phyloP scores from a whole-genome alignment of 2,888 invertebrate genomes.

The Aleiodes testaceus region DNA sequence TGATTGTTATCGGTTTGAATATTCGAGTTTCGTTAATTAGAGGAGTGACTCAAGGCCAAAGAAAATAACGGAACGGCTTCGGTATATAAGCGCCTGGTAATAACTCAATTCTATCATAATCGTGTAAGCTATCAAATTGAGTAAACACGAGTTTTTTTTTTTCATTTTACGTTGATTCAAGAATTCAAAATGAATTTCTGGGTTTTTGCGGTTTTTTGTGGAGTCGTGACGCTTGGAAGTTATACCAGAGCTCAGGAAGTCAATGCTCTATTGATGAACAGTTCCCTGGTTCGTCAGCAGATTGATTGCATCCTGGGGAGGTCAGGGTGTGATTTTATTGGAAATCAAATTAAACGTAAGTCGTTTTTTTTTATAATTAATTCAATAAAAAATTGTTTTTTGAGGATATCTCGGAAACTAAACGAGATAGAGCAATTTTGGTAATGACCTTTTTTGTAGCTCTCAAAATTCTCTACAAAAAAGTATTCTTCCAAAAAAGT shows the following conservation, averaged over 20 bases:
- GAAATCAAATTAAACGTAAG: constrained; percentile 78
- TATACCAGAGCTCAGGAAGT: constrained; percentile 47
- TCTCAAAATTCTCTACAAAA: too few species aligned
- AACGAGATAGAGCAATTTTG: too few species aligned
- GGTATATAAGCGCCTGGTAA: not conserved
- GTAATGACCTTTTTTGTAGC: too few species aligned
- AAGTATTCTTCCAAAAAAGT: too few species aligned
- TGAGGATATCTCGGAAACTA: too few species aligned
- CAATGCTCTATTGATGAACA: constrained; percentile 47
- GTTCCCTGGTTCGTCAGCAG: constrained; percentile 65
- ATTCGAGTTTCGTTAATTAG: not conserved
- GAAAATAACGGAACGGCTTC: not conserved
- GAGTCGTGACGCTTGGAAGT: not conserved
- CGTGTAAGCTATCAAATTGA: too few species aligned
- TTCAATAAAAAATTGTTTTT: too few species aligned
- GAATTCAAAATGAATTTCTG: constrained; percentile 42
- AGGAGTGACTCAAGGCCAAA: not conserved
- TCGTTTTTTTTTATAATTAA: constrained; percentile 2
- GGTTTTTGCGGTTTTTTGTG: not conserved
- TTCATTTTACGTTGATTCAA: not conserved
- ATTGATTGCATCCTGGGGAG: constrained; percentile 77
- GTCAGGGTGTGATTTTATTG: constrained; percentile 77
- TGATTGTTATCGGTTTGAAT: not conserved
- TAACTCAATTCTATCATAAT: not conserved
- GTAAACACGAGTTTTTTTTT: too few species aligned